These are phyloP conservation scores for Tholera decimalis DNA, from an alignment of 2,888 invertebrate genomes.

Conservation along the genomic window DNA sequence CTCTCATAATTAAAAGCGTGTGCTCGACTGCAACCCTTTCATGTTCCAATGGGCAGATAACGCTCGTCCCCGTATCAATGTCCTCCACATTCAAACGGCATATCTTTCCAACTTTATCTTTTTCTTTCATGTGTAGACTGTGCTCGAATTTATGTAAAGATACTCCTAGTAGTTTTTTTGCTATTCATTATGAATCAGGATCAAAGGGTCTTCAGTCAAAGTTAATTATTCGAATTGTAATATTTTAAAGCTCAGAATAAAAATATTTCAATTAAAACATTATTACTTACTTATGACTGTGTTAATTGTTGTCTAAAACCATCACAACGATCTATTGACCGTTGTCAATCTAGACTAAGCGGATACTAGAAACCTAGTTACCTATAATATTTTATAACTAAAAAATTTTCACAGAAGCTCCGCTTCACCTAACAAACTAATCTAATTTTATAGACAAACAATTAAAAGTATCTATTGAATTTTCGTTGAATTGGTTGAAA, in stretches of 20 bases:
- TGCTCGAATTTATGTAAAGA: slow-evolving; percentile 1
- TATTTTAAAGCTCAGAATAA: background rate
- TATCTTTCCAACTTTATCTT: slow-evolving; percentile 34
- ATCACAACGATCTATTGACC: background rate
- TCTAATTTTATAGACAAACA: background rate
- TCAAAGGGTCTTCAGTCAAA: slow-evolving; percentile 17
- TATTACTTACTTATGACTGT: background rate
- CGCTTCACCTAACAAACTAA: background rate
- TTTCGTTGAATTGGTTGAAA: no score
- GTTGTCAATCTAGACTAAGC: slow-evolving; percentile 9
- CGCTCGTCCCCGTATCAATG: slow-evolving; percentile 28
- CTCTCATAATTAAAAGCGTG: slow-evolving; percentile 29
- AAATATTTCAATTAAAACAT: background rate
- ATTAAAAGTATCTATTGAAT: background rate
- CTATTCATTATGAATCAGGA: slow-evolving; percentile 7
- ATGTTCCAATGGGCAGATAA: slow-evolving; percentile 35
- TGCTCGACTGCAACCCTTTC: slow-evolving; percentile 39
- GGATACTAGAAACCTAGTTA: background rate
- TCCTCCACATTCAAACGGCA: slow-evolving; percentile 24
- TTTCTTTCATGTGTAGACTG: slow-evolving; percentile 35
- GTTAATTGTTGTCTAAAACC: background rate
- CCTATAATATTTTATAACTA: background rate
- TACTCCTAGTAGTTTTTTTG: background rate
- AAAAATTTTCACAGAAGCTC: slow-evolving; percentile 9
- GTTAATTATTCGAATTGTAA: background rate